These are phyloP conservation scores for Brachionus manjavacas DNA, from an alignment of 1,140 invertebrate genomes.

Conservation along the genomic window DNA sequence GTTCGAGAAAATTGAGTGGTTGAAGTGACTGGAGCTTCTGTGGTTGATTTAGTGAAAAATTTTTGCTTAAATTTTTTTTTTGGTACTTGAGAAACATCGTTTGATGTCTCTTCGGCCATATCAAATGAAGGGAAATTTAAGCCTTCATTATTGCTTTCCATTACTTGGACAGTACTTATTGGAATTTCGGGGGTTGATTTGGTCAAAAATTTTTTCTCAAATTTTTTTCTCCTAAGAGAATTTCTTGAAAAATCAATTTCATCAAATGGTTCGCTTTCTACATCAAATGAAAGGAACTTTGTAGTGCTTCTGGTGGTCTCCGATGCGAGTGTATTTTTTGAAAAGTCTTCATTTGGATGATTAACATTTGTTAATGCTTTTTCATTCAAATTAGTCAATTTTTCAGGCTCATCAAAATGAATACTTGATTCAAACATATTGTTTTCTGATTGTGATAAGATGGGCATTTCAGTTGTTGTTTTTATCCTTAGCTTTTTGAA, in stretches of 20 bases:
- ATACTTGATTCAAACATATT: background rate
- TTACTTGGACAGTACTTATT: background rate
- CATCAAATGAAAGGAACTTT: background rate
- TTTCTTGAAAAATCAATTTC: background rate
- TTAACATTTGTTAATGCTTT: background rate
- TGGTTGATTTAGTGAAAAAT: background rate
- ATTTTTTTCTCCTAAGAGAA: background rate
- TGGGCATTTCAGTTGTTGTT: background rate
- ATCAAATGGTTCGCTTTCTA: background rate
- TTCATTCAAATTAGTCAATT: background rate
- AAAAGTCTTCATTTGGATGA: background rate
- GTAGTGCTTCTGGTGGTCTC: background rate
- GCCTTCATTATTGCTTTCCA: background rate
- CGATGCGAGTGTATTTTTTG: background rate
- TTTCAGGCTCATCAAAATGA: background rate
- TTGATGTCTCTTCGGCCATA: background rate
- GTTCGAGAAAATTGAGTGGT: background rate
- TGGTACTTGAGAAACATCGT: background rate
- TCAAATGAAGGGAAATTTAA: background rate
- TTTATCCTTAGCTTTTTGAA: background rate
- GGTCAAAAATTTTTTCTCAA: background rate
- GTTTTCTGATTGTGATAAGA: background rate
- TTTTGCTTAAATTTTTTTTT: background rate
- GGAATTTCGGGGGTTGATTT: background rate
- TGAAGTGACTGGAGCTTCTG: background rate